These are phyloP conservation scores for Anthoscopus minutus DNA, from an alignment of 2,113 vertebrate species.

Conservation along the genomic window DNA sequence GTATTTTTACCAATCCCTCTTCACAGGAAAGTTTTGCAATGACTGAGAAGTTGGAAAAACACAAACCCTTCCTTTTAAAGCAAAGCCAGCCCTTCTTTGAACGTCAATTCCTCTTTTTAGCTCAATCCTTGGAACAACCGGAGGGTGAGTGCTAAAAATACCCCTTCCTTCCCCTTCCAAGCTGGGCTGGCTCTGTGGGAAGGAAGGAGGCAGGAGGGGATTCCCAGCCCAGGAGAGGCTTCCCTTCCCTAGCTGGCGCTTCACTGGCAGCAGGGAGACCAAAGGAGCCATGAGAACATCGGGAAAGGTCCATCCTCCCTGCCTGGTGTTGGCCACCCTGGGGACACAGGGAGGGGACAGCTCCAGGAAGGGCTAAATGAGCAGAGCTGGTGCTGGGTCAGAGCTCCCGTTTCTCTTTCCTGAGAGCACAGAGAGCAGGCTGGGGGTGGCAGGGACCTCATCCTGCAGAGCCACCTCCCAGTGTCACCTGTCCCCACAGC, in stretches of 20 bases:
- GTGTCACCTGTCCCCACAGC: not conserved
- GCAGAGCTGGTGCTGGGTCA: not conserved
- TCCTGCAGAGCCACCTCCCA: not conserved
- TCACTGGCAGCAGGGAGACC: not conserved
- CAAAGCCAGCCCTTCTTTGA: not conserved
- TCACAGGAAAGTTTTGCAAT: not conserved
- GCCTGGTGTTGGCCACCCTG: not conserved
- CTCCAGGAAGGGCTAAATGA: not conserved
- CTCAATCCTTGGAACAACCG: not conserved
- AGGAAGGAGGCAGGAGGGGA: not conserved
- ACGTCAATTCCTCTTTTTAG: constrained; percentile 20
- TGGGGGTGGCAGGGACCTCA: not conserved
- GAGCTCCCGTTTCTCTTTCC: not conserved
- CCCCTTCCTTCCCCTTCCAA: not conserved
- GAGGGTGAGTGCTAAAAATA: constrained; percentile 10
- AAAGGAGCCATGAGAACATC: rapidly evolving
- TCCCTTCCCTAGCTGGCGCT: not conserved
- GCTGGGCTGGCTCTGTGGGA: not conserved
- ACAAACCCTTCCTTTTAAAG: constrained; percentile 20
- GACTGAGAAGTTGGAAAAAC: not conserved
- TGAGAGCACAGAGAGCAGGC: not conserved
- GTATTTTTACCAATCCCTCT: not conserved
- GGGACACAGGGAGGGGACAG: not conserved
- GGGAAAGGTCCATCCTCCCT: not conserved
- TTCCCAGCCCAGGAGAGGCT: not conserved